These are phyloP conservation scores for Dasysyrphus tricinctus DNA, from an alignment of 2,888 invertebrate species.

Conservation along the genomic window DNA sequence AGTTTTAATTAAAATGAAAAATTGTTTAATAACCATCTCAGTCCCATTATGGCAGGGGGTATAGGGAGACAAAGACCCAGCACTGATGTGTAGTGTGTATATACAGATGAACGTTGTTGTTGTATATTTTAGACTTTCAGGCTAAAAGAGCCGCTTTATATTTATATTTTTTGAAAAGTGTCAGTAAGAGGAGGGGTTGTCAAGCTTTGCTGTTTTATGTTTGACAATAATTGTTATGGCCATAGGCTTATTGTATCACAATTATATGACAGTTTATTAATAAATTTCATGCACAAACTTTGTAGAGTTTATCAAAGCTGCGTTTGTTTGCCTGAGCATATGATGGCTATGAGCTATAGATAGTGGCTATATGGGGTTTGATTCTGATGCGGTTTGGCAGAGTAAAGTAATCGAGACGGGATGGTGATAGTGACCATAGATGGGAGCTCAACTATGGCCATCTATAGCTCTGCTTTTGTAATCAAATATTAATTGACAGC, in stretches of 20 bases:
- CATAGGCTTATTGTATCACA: conserved; percentile 47
- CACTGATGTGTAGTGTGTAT: background rate
- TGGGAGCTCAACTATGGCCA: conserved; percentile 39
- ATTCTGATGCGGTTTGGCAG: conserved; percentile 28
- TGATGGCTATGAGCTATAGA: background rate
- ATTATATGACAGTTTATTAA: conserved; percentile 72
- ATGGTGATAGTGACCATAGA: conserved; percentile 53
- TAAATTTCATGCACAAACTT: conserved; percentile 57
- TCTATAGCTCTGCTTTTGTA: conserved; percentile 55
- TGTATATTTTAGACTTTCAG: conserved; percentile 35
- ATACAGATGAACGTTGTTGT: background rate
- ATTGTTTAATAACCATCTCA: conserved; percentile 74
- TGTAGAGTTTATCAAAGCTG: conserved; percentile 54
- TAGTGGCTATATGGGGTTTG: background rate
- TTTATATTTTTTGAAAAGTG: background rate
- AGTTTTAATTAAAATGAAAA: conserved; percentile 77
- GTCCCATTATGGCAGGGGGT: background rate
- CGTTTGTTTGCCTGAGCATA: background rate
- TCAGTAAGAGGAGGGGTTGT: conserved; percentile 30
- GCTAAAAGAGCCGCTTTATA: conserved; percentile 5
- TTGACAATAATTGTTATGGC: conserved; percentile 64
- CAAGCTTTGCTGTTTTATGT: conserved; percentile 50
- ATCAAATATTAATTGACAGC: conserved; percentile 72
- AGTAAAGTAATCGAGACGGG: conserved; percentile 20
- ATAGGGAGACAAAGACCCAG: background rate